Conservation (phyloP, 2,113 vertebrate genomes). For the Sorex fumeus region DNA sequence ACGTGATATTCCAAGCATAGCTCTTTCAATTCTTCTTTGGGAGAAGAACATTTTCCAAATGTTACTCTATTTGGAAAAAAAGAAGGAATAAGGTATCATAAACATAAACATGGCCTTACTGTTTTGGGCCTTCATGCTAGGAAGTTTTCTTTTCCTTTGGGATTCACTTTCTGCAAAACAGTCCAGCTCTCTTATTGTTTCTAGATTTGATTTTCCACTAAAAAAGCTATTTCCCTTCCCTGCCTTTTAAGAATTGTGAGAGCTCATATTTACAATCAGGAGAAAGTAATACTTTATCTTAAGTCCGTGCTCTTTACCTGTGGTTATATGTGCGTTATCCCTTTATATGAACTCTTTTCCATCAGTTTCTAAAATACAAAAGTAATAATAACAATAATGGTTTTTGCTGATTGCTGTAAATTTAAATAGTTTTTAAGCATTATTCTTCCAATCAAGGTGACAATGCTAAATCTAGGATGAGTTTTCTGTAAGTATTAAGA, state of each 20-base stretch:
- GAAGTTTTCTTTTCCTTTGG: neutral
- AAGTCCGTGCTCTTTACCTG: neutral
- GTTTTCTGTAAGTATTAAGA: conserved; percentile 81
- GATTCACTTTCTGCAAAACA: neutral
- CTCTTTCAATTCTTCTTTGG: no score
- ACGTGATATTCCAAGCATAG: no score
- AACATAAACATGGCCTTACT: no score
- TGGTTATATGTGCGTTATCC: neutral
- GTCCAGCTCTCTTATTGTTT: neutral
- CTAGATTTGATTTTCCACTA: neutral
- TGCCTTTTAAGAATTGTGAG: neutral
- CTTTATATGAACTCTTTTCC: no score
- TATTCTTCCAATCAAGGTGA: conserved; percentile 75
- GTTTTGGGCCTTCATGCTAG: no score
- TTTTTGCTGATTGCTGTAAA: conserved; percentile 75
- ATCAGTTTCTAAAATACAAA: conserved; percentile 74
- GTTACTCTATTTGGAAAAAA: neutral
- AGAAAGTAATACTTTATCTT: neutral
- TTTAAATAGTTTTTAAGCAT: conserved; percentile 79
- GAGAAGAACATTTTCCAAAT: no score
- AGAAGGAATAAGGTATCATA: no score
- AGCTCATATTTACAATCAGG: conserved; percentile 15
- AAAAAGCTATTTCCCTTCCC: neutral
- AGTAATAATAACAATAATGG: conserved; percentile 76
- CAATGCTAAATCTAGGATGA: conserved; percentile 74